Evolutionary conservation across 2,797 vertebrate species (phyloP).

Genomic region (Phrynocephalus forsythii): DNA sequence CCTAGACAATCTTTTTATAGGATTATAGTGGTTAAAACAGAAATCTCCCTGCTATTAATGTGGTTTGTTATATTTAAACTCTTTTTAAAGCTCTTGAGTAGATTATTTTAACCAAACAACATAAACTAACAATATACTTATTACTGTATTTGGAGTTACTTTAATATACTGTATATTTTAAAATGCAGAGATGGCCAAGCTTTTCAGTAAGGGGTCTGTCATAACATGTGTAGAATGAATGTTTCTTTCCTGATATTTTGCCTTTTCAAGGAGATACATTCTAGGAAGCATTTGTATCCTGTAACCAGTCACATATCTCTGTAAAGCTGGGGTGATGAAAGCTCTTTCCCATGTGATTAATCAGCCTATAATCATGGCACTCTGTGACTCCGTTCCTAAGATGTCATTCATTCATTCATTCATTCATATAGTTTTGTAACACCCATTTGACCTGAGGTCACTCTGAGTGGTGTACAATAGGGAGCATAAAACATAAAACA

Average conservation of each 20-base stretch:
- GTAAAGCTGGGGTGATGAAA: background rate
- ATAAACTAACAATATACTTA: slow-evolving; percentile 42
- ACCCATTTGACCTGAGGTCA: too few species aligned
- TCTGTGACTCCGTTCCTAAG: too few species aligned
- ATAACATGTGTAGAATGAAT: too few species aligned
- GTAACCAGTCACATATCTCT: background rate
- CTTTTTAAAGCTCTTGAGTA: slow-evolving; percentile 61
- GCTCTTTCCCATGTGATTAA: background rate
- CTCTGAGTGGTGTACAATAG: too few species aligned
- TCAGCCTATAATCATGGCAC: background rate
- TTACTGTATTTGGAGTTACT: background rate
- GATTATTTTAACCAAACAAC: slow-evolving; percentile 45
- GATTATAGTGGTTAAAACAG: slow-evolving; percentile 53
- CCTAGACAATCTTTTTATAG: background rate
- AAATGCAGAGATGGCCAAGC: too few species aligned
- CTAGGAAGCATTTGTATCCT: background rate
- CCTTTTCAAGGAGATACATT: background rate
- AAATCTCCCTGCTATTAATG: slow-evolving; percentile 61
- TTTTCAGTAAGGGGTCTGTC: too few species aligned
- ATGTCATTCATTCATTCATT: too few species aligned
- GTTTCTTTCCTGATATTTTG: background rate
- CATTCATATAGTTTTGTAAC: too few species aligned
- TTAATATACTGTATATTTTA: too few species aligned
- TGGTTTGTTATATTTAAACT: slow-evolving; percentile 59
- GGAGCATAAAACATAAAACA: too few species aligned